A percentile compares a stretch with the other conserved stretches of the same genome.
phyloP scores from a whole-genome alignment of 2,888 invertebrate genomes.

The Ophioninae sp. region DNA sequence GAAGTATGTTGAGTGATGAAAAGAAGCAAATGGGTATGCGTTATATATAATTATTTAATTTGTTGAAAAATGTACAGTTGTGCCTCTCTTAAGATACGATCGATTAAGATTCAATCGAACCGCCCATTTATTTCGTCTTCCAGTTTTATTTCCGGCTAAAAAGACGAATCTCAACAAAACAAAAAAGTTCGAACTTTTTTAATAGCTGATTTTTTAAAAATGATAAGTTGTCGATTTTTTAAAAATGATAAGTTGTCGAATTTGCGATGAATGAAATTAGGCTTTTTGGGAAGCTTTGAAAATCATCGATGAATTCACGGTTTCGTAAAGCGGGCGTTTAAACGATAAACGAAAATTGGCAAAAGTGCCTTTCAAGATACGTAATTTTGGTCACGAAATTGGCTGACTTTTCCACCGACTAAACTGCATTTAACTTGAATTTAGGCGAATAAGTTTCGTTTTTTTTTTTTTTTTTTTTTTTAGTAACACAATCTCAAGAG shows the following conservation, averaged over 20 bases:
- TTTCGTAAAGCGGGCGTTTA: not conserved
- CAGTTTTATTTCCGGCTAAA: slow-evolving; percentile 43
- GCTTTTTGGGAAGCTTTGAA: not conserved
- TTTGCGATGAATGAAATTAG: not conserved
- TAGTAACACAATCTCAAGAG: not conserved
- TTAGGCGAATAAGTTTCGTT: slow-evolving; percentile 22
- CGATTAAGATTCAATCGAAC: too few species aligned
- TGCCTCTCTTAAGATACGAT: slow-evolving; percentile 28
- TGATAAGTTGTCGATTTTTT: slow-evolving; percentile 1
- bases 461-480: too few species aligned
- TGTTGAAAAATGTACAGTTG: slow-evolving; percentile 35
- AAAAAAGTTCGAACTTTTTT: slow-evolving; percentile 1
- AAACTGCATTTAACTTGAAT: slow-evolving; percentile 50
- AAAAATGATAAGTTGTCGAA: not conserved
- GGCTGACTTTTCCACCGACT: slow-evolving; percentile 16
- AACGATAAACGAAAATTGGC: slow-evolving; percentile 2
- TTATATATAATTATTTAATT: slow-evolving; percentile 42
- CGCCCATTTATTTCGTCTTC: slow-evolving; percentile 49
- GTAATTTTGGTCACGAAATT: slow-evolving; percentile 32
- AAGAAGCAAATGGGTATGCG: slow-evolving; percentile 2
- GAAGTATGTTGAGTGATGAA: not conserved
- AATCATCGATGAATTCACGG: not conserved
- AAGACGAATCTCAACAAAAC: not conserved
- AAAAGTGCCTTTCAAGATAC: not conserved
- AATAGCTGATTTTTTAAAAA: not conserved